These are phyloP conservation scores for Halichoeres trimaculatus DNA, from an alignment of 2,113 vertebrate species.

Conservation along the genomic window DNA sequence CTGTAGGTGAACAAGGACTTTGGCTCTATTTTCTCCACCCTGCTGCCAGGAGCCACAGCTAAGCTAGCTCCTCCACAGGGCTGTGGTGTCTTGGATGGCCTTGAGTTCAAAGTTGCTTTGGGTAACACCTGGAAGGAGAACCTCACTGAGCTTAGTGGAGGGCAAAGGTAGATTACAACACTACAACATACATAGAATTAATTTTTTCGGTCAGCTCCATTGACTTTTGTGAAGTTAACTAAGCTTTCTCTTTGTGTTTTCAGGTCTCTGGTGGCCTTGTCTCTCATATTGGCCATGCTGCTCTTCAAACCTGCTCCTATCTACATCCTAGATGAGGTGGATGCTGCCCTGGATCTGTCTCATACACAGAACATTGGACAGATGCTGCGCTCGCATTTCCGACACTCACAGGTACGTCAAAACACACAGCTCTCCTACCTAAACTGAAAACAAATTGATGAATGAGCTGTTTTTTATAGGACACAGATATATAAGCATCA, in stretches of 20 bases:
- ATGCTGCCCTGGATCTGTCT: slow-evolving; percentile 96
- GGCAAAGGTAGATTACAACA: slow-evolving; percentile 87
- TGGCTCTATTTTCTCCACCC: slow-evolving; percentile 93
- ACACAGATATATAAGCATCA: background rate
- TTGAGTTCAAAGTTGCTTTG: slow-evolving; percentile 94
- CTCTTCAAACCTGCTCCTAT: slow-evolving; percentile 98
- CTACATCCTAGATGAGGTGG: slow-evolving; percentile 98
- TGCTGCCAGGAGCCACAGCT: slow-evolving; percentile 92
- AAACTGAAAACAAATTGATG: no score
- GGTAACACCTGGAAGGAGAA: slow-evolving; percentile 98
- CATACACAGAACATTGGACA: slow-evolving; percentile 98
- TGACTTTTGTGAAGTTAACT: no score
- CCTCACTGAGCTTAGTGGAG: slow-evolving; percentile 95
- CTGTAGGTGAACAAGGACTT: slow-evolving; percentile 95
- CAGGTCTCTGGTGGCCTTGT: slow-evolving; percentile 96
- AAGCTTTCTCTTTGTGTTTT: slow-evolving; percentile 11
- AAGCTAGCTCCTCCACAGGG: slow-evolving; percentile 85
- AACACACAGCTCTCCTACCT: background rate
- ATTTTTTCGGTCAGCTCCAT: no score
- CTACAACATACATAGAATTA: background rate
- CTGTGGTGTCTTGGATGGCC: slow-evolving; percentile 84
- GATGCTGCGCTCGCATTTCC: slow-evolving; percentile 94
- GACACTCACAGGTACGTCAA: slow-evolving; percentile 89
- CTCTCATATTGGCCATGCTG: slow-evolving; percentile 95
- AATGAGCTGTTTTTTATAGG: no score